Base-by-base conservation (phyloP, 2,888 invertebrate species). In the Agonum fuliginosum region DNA sequence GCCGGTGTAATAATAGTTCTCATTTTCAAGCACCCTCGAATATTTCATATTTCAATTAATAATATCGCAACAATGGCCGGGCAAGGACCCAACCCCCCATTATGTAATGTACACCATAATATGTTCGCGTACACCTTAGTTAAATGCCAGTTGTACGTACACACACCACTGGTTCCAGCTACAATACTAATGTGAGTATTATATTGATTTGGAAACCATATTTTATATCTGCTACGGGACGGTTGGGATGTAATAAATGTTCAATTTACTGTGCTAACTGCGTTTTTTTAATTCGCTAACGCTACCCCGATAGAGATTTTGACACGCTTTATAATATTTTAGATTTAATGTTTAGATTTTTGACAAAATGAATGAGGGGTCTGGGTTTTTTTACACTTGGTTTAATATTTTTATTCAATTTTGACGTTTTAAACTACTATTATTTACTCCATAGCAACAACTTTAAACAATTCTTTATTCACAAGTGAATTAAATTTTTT, bases 131-230 rank as follows among this genome's bases (percentile, higher is more conserved):
- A 4, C 34, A 27, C 19, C 6, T 62, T 10, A 69, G 17, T 22
- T 37, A 37, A 19, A 27, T 12, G 20, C 69, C 69, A 62, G 62
- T 62, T 62, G 62, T 62, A 62, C 10, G 30, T 22, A 14, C 58
- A 65, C 74, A 75, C 65, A 46, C 65, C 65, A 75, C 24, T 75
- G 65, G 12, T n/a, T 65, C 65, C 43, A 54, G 27, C 27, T 46
- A 75, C 62, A 75, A 75, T 75, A 75, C 74, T 75, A 75, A 75
- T 75, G 41, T 51, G 41, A 46, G 27, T 41, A 54, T 73, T 46
- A 75, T 75, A 75, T 75, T 43, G 65, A 75, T 73, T 73, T 20
- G 58, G 37, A 43, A 20, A 48, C 74, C 65, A 75, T 75, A 75
- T 75, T 75, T 75, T 65, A 73, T 62, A 67, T 37, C 67, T 37